Percentiles rank a stretch among this genome's conserved stretches.
These are phyloP conservation scores for Isaurus tuberculatus DNA, from an alignment of 92 coral and sea anemone genomes.

Conservation along the genomic window DNA sequence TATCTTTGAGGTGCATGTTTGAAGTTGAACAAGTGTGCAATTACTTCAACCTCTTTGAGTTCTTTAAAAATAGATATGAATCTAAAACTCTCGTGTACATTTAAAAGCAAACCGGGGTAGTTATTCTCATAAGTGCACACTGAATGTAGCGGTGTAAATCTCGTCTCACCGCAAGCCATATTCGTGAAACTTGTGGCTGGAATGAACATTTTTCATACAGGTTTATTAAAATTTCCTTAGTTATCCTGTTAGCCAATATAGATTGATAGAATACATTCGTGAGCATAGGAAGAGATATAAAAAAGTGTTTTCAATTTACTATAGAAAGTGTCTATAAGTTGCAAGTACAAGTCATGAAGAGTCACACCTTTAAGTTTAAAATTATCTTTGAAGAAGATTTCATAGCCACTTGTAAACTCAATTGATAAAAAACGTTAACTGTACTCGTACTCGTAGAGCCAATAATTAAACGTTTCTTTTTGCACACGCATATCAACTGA, in stretches of 20 bases:
- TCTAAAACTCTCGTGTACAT: not conserved
- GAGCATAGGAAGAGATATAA: not conserved
- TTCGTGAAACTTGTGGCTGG: not conserved
- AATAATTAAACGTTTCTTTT: not conserved
- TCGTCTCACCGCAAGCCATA: not conserved
- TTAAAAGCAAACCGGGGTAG: not conserved
- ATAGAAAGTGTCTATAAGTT: not conserved
- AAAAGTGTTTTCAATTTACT: not conserved
- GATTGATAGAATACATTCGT: not conserved
- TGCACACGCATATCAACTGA: not conserved
- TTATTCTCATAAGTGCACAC: not conserved
- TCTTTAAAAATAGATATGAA: not conserved
- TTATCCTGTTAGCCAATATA: too few relatives aligned
- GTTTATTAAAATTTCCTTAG: not conserved
- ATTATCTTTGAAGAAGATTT: not conserved
- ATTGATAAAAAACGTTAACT: not conserved
- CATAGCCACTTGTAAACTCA: slow-evolving; percentile 21
- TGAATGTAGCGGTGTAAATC: not conserved
- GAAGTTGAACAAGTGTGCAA: slow-evolving; percentile 26
- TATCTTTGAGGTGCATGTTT: not conserved
- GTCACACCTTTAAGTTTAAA: not conserved
- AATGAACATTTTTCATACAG: not conserved
- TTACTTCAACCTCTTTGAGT: not conserved
- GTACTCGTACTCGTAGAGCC: not conserved
- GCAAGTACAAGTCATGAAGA: not conserved